A percentile compares a stretch with the other conserved stretches of the same genome.
These are phyloP conservation scores for Panthera tigris DNA, from an alignment of 2,113 vertebrate species.

Conservation along the genomic window DNA sequence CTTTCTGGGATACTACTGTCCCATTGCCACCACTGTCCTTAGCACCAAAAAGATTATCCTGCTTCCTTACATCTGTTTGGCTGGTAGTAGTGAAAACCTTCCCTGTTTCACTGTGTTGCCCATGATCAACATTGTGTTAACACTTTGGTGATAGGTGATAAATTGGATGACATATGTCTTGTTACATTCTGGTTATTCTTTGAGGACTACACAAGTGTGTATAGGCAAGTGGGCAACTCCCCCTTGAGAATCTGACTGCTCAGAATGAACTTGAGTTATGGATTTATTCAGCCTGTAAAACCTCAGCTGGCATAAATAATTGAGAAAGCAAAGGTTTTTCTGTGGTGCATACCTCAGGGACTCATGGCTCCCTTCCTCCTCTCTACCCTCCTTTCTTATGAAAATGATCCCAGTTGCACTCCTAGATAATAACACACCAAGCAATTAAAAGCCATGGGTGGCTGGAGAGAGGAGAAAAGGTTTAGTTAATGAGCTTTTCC, in stretches of 20 bases:
- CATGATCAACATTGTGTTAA: conserved; percentile 19
- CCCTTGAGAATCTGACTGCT: conserved; percentile 78
- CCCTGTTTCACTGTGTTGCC: neutral
- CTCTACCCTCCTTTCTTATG: conserved; percentile 88
- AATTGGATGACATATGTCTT: conserved; percentile 85
- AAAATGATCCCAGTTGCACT: conserved; percentile 92
- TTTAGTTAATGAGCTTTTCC: conserved; percentile 98
- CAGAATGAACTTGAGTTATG: conserved; percentile 90
- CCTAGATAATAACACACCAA: conserved; percentile 94
- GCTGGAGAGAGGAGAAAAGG: conserved; percentile 93
- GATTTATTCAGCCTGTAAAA: conserved; percentile 91
- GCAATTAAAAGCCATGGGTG: conserved; percentile 95
- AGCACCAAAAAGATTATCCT: neutral
- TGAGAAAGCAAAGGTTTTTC: conserved; percentile 91
- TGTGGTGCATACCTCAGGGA: conserved; percentile 86
- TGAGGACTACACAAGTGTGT: conserved; percentile 71
- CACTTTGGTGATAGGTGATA: conserved; percentile 70
- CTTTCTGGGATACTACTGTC: neutral
- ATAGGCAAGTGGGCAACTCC: conserved; percentile 85
- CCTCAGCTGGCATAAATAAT: conserved; percentile 93
- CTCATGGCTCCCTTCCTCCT: conserved; percentile 81
- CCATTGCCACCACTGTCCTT: neutral
- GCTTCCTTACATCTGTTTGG: neutral
- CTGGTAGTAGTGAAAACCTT: neutral
- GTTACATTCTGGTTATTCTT: conserved; percentile 78